Percentiles rank a stretch among this genome's conserved stretches.
Conservation (phyloP, 2,797 vertebrate species). For the Parauchenoglanis ngamensis region DNA sequence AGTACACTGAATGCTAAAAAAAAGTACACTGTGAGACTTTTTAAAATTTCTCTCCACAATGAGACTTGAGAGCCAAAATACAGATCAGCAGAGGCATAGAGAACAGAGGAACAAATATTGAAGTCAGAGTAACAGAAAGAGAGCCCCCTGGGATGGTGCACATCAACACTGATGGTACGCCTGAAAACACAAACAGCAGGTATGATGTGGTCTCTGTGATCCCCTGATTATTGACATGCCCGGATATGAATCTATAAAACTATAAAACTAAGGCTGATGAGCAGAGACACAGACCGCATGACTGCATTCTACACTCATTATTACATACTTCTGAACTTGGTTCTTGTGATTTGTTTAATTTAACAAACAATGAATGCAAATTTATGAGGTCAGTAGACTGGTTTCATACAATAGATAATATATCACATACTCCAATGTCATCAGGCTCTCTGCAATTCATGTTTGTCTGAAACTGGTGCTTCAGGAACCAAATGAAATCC, state of each 20-base stretch:
- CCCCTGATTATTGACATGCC: neutral
- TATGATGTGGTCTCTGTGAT: constrained; percentile 2
- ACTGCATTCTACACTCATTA: neutral
- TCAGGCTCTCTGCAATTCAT: neutral
- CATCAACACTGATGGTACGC: constrained; percentile 1
- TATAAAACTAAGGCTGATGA: neutral
- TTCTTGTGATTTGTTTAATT: neutral
- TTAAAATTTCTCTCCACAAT: neutral
- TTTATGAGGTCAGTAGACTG: neutral
- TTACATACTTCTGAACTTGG: neutral
- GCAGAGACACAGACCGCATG: neutral
- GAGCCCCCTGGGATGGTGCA: neutral
- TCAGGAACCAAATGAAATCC: no score
- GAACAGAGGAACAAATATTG: neutral
- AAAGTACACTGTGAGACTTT: neutral
- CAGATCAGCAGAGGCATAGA: neutral
- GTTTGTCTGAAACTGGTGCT: neutral
- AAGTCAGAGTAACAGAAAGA: neutral
- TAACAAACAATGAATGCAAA: neutral
- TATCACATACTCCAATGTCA: neutral
- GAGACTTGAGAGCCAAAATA: neutral
- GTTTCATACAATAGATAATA: neutral
- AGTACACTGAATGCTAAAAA: neutral
- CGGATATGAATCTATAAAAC: neutral
- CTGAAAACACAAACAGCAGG: constrained; percentile 14